Evolutionary conservation across 2,888 invertebrate species (phyloP).

Genomic region (Acronicta alni): DNA sequence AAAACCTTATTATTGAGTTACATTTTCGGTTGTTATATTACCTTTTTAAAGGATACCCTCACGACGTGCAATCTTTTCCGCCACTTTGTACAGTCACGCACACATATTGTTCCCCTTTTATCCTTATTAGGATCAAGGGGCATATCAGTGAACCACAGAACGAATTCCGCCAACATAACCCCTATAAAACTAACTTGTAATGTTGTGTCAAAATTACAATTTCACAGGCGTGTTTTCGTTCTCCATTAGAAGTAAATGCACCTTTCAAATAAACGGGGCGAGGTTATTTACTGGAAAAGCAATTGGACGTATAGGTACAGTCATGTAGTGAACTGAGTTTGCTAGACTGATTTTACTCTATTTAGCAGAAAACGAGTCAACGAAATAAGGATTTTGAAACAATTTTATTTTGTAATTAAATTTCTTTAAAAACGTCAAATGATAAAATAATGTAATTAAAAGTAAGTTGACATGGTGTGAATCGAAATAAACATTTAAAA

Average conservation of each 20-base stretch:
- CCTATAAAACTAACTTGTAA: conserved; percentile 15
- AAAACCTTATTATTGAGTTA: no score
- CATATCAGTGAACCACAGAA: conserved; percentile 5
- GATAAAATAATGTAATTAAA: no score
- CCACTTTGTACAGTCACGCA: conserved; percentile 4
- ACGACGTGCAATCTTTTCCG: neutral
- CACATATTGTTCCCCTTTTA: neutral
- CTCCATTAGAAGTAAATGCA: conserved; percentile 47
- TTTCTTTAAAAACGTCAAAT: no score
- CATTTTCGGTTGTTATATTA: no score
- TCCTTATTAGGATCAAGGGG: conserved; percentile 1
- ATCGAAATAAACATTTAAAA: no score
- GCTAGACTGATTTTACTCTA: neutral
- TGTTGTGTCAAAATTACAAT: conserved; percentile 8
- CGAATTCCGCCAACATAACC: conserved; percentile 2
- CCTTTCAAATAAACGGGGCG: conserved; percentile 37
- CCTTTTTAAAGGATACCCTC: no score
- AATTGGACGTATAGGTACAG: conserved; percentile 35
- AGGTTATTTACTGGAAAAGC: conserved; percentile 31
- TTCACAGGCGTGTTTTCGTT: conserved; percentile 33
- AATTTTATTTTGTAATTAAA: no score
- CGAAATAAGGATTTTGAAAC: no score
- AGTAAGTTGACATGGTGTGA: no score
- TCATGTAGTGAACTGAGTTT: no score
- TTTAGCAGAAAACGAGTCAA: neutral